Conservation (phyloP, 2,888 invertebrate species). For the Nemoura dubitans region DNA sequence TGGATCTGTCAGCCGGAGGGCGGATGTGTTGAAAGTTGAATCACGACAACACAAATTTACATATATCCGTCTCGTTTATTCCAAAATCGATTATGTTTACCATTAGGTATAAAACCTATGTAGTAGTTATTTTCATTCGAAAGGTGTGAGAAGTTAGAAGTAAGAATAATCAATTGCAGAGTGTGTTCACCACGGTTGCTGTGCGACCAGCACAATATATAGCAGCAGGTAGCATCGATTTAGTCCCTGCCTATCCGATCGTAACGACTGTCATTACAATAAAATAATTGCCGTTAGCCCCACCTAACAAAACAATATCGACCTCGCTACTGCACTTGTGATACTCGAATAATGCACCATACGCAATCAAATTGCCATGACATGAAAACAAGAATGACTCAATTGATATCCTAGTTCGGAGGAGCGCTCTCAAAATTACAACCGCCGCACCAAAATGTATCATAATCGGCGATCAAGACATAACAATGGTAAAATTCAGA, state of each 20-base stretch:
- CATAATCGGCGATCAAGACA: background rate
- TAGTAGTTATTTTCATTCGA: background rate
- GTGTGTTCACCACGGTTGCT: background rate
- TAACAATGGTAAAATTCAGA: background rate
- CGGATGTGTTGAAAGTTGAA: background rate
- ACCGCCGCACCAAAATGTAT: background rate
- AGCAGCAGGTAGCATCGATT: background rate
- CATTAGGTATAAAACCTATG: background rate
- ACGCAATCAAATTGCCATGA: background rate
- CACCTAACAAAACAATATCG: background rate
- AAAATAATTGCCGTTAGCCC: background rate
- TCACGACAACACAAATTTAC: background rate
- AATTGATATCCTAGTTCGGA: too few relatives aligned
- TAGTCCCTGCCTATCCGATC: background rate
- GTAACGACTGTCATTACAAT: background rate
- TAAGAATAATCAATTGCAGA: background rate
- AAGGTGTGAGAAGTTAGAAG: background rate
- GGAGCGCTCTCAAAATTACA: too few relatives aligned
- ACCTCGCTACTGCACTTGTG: background rate
- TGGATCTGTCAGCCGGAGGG: background rate
- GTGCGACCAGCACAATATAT: background rate
- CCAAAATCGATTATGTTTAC: background rate
- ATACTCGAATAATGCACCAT: background rate
- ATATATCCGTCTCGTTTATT: background rate
- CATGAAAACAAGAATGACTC: too few relatives aligned